phyloP scores from a whole-genome alignment of 64 coral and sea anemone genomes.

The Pachyseris speciosa region DNA sequence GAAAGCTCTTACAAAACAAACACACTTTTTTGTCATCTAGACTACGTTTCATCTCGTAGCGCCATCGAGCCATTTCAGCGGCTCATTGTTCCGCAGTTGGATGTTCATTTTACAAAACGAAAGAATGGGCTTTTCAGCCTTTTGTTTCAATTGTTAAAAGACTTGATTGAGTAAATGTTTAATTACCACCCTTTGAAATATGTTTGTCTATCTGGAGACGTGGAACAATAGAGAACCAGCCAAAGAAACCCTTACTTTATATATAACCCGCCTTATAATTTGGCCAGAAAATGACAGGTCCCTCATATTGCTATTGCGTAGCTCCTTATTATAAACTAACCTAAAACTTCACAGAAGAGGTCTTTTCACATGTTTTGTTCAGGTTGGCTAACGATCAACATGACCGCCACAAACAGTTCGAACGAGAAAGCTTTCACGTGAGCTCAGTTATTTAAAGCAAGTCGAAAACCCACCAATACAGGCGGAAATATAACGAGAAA shows the following conservation, averaged over 20 bases:
- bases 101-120: background rate
- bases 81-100: background rate
- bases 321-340: background rate
- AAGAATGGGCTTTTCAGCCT: background rate
- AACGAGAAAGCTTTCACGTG: no score
- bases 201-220: background rate
- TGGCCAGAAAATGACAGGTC: background rate
- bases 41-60: background rate
- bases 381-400: slow-evolving; percentile 17
- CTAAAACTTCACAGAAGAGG: background rate
- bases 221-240: background rate
- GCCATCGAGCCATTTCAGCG: background rate
- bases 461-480: background rate
- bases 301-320: background rate
- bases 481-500: background rate
- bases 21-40: background rate
- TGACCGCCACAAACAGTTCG: no score
- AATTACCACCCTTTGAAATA: background rate
- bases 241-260: background rate
- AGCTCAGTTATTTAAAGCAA: background rate
- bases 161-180: slow-evolving; percentile 8
- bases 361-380: slow-evolving; percentile 13
- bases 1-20: background rate
- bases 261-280: background rate
- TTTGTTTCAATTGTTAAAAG: background rate